Conservation (phyloP, 2,797 vertebrate species). For the Etheostoma perlongum region DNA sequence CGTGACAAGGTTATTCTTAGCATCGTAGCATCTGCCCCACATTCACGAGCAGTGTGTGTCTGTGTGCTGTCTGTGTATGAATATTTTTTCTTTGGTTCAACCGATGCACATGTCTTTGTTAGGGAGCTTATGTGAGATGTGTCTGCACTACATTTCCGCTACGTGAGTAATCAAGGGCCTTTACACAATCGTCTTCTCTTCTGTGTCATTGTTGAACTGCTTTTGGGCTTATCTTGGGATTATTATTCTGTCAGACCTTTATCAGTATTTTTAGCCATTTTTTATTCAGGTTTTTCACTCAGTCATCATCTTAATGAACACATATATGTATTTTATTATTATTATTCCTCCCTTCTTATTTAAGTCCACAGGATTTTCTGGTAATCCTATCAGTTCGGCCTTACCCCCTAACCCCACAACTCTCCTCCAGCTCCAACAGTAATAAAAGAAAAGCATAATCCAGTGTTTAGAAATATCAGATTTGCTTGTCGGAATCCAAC, state of each 20-base stretch:
- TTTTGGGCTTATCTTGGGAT: constrained; percentile 72
- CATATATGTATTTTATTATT: constrained; percentile 60
- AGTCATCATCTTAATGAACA: constrained; percentile 73
- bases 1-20: constrained; percentile 59
- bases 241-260: constrained; percentile 70
- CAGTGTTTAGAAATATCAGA: constrained; percentile 92
- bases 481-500: constrained; percentile 89
- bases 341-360: constrained; percentile 79
- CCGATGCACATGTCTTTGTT: constrained; percentile 49
- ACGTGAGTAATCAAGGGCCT: constrained; percentile 53
- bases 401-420: constrained; percentile 65
- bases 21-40: constrained; percentile 15
- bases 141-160: constrained; percentile 35
- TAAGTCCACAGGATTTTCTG: constrained; percentile 74
- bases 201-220: constrained; percentile 62
- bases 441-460: constrained; percentile 93
- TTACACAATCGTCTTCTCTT: constrained; percentile 49
- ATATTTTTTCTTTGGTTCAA: constrained; percentile 4
- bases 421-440: constrained; percentile 79
- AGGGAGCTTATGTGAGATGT: constrained; percentile 27
- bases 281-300: constrained; percentile 58
- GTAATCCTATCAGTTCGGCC: constrained; percentile 83
- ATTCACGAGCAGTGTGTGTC: constrained; percentile 17
- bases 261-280: constrained; percentile 62
- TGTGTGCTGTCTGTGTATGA: constrained; percentile 14